Evolutionary conservation across 2,888 invertebrate species (phyloP).

Genomic region (Euplexia lucipara): DNA sequence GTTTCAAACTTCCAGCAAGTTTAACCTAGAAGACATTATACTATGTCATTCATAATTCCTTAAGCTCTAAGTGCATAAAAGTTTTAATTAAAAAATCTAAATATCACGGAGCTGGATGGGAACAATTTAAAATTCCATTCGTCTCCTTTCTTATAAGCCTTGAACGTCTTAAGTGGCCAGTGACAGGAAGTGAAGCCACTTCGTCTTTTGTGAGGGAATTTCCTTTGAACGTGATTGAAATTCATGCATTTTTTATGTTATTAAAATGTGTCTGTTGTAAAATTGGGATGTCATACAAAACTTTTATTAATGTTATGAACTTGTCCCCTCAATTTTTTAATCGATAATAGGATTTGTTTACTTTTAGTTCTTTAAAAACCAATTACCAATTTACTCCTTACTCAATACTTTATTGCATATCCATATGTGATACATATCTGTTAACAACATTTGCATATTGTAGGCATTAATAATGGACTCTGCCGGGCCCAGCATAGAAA

Average conservation of each 20-base stretch:
- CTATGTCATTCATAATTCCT: slow-evolving; percentile 19
- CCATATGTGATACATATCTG: no score
- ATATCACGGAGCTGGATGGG: slow-evolving; percentile 30
- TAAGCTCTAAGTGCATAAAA: slow-evolving; percentile 40
- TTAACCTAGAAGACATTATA: slow-evolving; percentile 7
- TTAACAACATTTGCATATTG: no score
- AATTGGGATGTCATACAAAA: not conserved
- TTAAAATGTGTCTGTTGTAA: slow-evolving; percentile 2
- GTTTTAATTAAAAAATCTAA: slow-evolving; percentile 59
- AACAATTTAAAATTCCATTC: slow-evolving; percentile 53
- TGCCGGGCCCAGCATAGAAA: no score
- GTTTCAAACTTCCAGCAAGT: slow-evolving; percentile 11
- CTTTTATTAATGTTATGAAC: no score
- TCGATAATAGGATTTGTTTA: no score
- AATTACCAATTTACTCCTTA: no score
- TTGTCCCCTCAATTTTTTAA: no score
- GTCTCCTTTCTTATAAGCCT: slow-evolving; percentile 37
- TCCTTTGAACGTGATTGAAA: slow-evolving; percentile 37
- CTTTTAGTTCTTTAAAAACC: no score
- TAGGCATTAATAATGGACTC: no score
- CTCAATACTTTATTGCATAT: no score
- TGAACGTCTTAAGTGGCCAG: slow-evolving; percentile 41
- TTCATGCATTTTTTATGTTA: slow-evolving; percentile 22
- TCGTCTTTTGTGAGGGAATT: slow-evolving; percentile 30
- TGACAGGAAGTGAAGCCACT: slow-evolving; percentile 51